Evolutionary conservation across 2,888 invertebrate species (phyloP).

Genomic region (Micoletzkya japonica): DNA sequence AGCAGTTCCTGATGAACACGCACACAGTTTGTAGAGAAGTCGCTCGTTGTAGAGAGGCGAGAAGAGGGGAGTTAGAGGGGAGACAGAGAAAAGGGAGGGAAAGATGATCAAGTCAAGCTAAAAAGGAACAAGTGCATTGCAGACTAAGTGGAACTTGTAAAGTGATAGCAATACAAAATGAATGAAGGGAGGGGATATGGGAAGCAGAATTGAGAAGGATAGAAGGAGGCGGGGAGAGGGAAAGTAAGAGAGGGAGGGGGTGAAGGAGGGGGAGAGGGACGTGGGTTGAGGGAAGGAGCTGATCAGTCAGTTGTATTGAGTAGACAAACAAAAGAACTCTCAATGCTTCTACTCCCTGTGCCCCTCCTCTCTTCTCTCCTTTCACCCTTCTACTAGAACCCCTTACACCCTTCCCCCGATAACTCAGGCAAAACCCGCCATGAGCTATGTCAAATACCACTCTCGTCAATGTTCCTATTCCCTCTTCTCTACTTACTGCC

Average conservation of each 20-base stretch:
- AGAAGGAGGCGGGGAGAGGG: not conserved
- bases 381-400: slow-evolving; percentile 8
- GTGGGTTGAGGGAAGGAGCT: not conserved
- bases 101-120: slow-evolving; percentile 12
- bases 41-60: not conserved
- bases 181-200: not conserved
- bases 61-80: not conserved
- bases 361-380: not conserved
- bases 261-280: slow-evolving; percentile 1
- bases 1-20: not conserved
- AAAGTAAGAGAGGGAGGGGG: not conserved
- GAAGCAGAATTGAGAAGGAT: not conserved
- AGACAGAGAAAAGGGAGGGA: slow-evolving; percentile 4
- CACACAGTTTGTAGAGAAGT: no score
- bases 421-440: no score
- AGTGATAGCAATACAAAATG: slow-evolving; percentile 8
- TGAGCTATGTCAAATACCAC: no score
- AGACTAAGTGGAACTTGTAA: slow-evolving; percentile 8
- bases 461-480: no score
- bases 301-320: not conserved
- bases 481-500: no score
- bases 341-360: not conserved
- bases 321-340: not conserved
- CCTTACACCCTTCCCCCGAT: no score
- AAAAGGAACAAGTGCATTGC: not conserved